Conservation (phyloP, 2,113 vertebrate species). For the Austrofundulus limnaeus region DNA sequence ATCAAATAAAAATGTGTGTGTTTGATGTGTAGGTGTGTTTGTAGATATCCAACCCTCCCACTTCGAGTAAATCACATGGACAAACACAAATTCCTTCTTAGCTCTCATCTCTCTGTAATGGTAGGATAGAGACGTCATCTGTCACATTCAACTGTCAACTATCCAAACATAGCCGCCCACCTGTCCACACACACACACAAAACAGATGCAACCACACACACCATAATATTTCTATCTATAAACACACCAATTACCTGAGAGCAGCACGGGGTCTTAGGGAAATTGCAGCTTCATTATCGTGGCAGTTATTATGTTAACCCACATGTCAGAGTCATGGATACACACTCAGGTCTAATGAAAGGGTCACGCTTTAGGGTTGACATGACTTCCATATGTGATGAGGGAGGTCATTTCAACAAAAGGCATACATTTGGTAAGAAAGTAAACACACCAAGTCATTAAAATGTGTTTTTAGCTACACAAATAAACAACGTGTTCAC, state of each 20-base stretch:
- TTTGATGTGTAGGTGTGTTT: conserved; percentile 3
- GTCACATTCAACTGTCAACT: conserved; percentile 63
- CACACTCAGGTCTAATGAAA: conserved; percentile 29
- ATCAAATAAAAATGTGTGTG: background rate
- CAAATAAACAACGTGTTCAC: background rate
- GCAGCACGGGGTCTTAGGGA: conserved; percentile 58
- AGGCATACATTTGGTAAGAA: conserved; percentile 28
- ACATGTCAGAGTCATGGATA: conserved; percentile 44
- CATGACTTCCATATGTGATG: conserved; percentile 34
- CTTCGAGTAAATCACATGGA: conserved; percentile 61
- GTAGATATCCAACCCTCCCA: conserved; percentile 34
- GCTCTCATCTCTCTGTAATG: conserved; percentile 61
- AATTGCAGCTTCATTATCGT: conserved; percentile 70
- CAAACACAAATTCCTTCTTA: conserved; percentile 57
- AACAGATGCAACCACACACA: conserved; percentile 28
- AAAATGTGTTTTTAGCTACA: background rate
- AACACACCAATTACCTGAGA: conserved; percentile 74
- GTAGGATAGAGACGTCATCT: conserved; percentile 68
- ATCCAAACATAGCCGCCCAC: conserved; percentile 59
- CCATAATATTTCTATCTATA: conserved; percentile 48
- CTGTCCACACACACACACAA: conserved; percentile 26
- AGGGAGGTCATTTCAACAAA: conserved; percentile 34
- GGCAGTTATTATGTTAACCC: conserved; percentile 72
- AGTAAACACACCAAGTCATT: conserved; percentile 3
- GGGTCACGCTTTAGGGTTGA: conserved; percentile 24